Evolutionary conservation across 2,113 vertebrate species (phyloP), one percentile per base, ranked within the genome.

Genomic region (cat (Felis catus)): DNA sequence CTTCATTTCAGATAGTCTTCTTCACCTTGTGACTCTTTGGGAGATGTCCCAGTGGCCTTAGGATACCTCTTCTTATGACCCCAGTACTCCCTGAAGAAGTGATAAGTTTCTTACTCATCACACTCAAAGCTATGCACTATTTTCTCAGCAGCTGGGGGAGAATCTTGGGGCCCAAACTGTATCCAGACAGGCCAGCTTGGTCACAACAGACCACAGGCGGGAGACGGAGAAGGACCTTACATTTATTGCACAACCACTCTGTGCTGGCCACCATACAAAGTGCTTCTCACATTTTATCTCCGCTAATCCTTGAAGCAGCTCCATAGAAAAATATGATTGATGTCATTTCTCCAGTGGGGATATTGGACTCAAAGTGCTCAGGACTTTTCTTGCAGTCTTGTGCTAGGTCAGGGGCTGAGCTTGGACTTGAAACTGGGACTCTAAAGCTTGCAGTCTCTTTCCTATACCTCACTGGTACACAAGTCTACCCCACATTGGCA

Each of bases 211-310:
- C 51, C 14, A 33, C 16, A 19, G 11, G 31, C 0, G 21, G 61
- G 36, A 10, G 70, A 33, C 45, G 0, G 15, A 18, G 74, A 27
- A 39, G 4, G 39, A 74, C 58, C 10, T 1, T 1, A 18, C 3
- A 23, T 48, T 63, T 55, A 36, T 18, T 45, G n/a, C 18, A 7
- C 27, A 55, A 31, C 84, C 73, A 27, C 55, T 66, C 1, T 25
- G 31, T 19, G 19, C 70, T 58, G 63, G 66, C 71, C 58, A 13
- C 12, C 1, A 25, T 19, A 7, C 31, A 48, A 41, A 39, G 21
- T 8, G 27, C 85, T 89, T 29, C 45, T 83, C 53, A 0, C 31
- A n/a, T 14, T 85, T 61, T 3, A 15, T 14, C 71, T 41, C 84
- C 27, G 29, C 41, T 53, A 51, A 33, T 55, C 61, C 61, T 68